Percentiles rank a stretch among this genome's conserved stretches.
Evolutionary conservation across 2,888 invertebrate genomes (phyloP).

Genomic region (Campoplex capitator): DNA sequence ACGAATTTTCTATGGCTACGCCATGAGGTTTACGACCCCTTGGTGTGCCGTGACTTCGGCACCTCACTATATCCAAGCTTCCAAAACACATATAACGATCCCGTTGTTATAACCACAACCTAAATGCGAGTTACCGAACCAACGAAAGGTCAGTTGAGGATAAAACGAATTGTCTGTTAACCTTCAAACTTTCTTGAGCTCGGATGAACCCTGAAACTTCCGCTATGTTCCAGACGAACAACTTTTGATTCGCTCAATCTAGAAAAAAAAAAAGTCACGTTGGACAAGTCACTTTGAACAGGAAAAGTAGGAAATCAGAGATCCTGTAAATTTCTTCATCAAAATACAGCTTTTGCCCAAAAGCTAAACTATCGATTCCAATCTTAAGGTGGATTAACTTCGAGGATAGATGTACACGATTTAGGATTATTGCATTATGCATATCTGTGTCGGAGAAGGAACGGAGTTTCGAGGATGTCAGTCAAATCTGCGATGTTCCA

Average conservation of each 20-base stretch:
- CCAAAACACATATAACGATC: conserved; percentile 6
- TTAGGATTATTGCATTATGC: neutral
- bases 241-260: neutral
- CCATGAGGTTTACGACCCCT: conserved; percentile 26
- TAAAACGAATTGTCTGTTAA: conserved; percentile 14
- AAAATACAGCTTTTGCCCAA: neutral
- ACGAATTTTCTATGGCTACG: conserved; percentile 1
- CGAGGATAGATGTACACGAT: neutral
- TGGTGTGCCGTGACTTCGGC: conserved; percentile 19
- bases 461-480: neutral
- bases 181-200: neutral
- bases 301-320: neutral
- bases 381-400: neutral
- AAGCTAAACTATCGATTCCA: neutral
- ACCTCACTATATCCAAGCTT: conserved; percentile 1
- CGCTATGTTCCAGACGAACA: neutral
- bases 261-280: neutral
- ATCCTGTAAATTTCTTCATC: neutral
- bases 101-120: neutral
- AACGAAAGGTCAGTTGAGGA: conserved; percentile 16
- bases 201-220: neutral
- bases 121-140: neutral
- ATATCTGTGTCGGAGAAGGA: neutral
- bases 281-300: neutral
- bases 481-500: neutral